Conservation (phyloP, 2,113 vertebrate genomes). For the Ammodramus savannarum region DNA sequence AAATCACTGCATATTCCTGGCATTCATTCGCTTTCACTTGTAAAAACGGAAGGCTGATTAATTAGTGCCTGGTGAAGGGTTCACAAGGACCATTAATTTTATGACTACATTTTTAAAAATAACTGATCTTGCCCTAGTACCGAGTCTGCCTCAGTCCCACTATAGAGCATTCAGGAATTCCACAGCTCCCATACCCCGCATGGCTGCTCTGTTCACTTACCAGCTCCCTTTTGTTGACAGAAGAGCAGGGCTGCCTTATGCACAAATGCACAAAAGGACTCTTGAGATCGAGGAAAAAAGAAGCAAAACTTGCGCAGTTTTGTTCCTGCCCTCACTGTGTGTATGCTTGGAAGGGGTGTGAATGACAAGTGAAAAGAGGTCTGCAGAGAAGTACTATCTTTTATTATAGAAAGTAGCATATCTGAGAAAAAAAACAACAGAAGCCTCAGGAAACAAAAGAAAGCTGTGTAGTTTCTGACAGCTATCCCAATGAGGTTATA, state of each 20-base stretch:
- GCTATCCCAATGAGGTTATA: neutral
- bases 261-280: neutral
- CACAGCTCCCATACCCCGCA: neutral
- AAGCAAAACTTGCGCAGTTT: neutral
- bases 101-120: neutral
- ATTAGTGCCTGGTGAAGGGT: neutral
- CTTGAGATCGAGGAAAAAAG: neutral
- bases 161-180: fast-evolving
- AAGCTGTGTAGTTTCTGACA: neutral
- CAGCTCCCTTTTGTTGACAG: neutral
- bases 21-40: neutral
- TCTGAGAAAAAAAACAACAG: neutral
- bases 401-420: neutral
- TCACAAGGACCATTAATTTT: neutral
- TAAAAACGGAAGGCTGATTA: neutral
- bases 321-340: neutral
- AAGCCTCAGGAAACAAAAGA: neutral
- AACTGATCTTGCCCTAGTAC: neutral
- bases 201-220: neutral
- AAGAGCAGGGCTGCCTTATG: neutral
- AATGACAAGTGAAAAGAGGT: neutral
- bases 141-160: neutral
- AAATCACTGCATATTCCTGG: neutral
- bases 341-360: neutral
- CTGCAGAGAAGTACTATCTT: neutral